Base-by-base conservation (phyloP, 2,888 invertebrate species). In the Caenorhabditis becei region DNA sequence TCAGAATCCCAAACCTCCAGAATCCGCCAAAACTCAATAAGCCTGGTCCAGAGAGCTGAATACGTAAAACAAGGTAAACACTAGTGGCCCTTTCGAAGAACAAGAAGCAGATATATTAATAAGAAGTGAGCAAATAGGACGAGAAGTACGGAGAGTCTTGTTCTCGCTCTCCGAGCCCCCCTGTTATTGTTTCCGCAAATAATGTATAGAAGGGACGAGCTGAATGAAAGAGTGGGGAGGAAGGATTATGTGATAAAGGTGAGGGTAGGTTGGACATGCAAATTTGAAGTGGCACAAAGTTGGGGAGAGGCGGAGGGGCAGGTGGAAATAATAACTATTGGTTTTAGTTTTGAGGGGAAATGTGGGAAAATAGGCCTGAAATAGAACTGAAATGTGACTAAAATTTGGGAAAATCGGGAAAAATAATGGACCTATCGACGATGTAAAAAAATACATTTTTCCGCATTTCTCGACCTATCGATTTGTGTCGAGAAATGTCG, bases 61-160 rank as follows among this genome's bases (percentile, higher is more conserved):
- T 69, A 63, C 62, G 41, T 51, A 49, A 77, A 69, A 77, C 62
- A 77, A 69, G 63, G 69, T 69, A 77, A 77, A 77, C 69, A 77
- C 32, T 47, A 37, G 49, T 49, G 24, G 0, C 56, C 26, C 44
- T 23, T 20, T 14, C 35, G 16, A 2, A 35, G 72, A 72, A 72
- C 63, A 72, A 66, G 61, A 24, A 61, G 41, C 14, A 59, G 75
- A 75, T 75, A n/a, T n/a, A 75, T 75, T 75, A 75, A 75, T 75
- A 75, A 75, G 75, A 75, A 75, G 75, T 66, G 75, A 75, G 75
- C 75, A 75, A 75, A 75, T 61, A 75, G 65, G 63, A 49, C 16
- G 63, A 47, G 28, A 23, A 35, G 32, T 32, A 32, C 32, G 32
- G 32, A 10, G 5, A 32, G 62, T 47, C 71, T 72, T 56, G 71